A percentile compares a stretch with the other conserved stretches of the same genome.
These are phyloP conservation scores for Lasioglossum figueresi DNA, from an alignment of 2,888 invertebrate species.

Conservation along the genomic window DNA sequence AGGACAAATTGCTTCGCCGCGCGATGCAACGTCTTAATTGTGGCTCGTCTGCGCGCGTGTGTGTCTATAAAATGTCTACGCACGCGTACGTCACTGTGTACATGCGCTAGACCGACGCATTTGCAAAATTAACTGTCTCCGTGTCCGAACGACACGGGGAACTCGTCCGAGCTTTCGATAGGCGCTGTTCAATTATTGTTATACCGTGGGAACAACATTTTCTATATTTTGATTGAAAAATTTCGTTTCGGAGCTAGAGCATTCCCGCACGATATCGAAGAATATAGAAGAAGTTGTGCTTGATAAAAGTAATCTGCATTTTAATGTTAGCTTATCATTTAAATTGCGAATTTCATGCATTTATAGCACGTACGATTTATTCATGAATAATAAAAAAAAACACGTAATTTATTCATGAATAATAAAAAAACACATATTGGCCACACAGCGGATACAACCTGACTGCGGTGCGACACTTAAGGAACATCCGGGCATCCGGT, in stretches of 20 bases:
- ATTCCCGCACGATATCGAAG: not conserved
- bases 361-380: not conserved
- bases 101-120: not conserved
- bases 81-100: too few relatives aligned
- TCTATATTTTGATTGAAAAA: not conserved
- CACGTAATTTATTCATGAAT: not conserved
- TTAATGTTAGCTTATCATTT: conserved; percentile 4
- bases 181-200: not conserved
- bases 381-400: not conserved
- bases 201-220: not conserved
- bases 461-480: not conserved
- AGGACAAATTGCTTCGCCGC: conserved; percentile 42
- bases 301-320: conserved; percentile 3
- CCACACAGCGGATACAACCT: not conserved
- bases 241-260: not conserved
- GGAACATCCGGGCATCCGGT: too few relatives aligned
- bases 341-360: not conserved
- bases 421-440: not conserved
- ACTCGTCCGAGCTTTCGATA: too few relatives aligned
- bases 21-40: conserved; percentile 47
- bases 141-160: not conserved
- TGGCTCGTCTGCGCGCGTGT: not conserved
- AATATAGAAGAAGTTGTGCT: not conserved
- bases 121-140: conserved; percentile 10
- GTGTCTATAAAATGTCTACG: too few relatives aligned